These are phyloP conservation scores for Chrysina gloriosa DNA, from an alignment of 2,888 invertebrate species.

Conservation along the genomic window DNA sequence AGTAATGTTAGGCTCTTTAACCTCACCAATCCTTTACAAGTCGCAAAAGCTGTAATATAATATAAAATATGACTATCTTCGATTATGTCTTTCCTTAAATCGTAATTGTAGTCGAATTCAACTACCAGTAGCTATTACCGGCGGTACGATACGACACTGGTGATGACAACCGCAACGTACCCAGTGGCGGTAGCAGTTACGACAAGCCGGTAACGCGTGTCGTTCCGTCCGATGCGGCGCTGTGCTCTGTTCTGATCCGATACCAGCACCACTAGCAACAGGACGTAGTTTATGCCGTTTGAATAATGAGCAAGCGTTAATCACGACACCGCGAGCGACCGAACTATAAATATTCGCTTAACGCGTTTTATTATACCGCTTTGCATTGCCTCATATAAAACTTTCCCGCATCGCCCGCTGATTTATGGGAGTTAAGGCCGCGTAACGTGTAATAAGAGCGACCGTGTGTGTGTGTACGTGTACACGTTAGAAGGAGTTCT, in stretches of 20 bases:
- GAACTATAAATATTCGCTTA: slow-evolving; percentile 63
- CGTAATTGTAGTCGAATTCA: not conserved
- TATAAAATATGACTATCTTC: not conserved
- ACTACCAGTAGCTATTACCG: not conserved
- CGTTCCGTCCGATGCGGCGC: not conserved
- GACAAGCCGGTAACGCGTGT: not conserved
- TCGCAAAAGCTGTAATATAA: no score
- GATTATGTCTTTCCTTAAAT: no score
- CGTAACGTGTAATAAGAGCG: slow-evolving; percentile 28
- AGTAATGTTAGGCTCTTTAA: no score
- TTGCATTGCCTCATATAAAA: slow-evolving; percentile 58
- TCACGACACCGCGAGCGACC: slow-evolving; percentile 60
- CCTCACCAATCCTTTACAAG: no score
- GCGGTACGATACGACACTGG: not conserved
- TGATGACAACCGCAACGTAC: slow-evolving; percentile 2
- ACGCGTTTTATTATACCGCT: slow-evolving; percentile 63
- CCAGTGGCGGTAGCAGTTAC: not conserved
- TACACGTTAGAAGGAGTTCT: slow-evolving; percentile 8
- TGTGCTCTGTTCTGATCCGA: not conserved
- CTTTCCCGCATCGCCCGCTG: slow-evolving; percentile 38
- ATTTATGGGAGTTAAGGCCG: slow-evolving; percentile 12
- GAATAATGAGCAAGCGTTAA: slow-evolving; percentile 63
- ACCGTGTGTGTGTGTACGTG: slow-evolving; percentile 7
- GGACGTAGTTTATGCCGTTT: slow-evolving; percentile 46
- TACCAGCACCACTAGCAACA: slow-evolving; percentile 21